Evolutionary conservation across 2,797 vertebrate species (phyloP), one percentile per base, ranked within the genome.

Genomic region (Distichodus sexfasciatus): DNA sequence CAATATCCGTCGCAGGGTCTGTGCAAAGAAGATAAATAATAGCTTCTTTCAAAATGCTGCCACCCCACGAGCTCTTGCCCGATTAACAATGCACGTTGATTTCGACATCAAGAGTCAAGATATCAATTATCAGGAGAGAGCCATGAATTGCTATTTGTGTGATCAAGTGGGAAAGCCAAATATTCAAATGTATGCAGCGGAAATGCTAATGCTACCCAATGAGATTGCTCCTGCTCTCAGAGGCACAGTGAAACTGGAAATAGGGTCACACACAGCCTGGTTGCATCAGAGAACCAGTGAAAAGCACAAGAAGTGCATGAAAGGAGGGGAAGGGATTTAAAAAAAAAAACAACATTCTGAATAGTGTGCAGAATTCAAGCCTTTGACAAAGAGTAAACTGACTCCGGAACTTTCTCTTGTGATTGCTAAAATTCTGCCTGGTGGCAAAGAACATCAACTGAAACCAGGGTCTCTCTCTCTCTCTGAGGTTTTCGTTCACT

Each of bases 121-220:
- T 64, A 28, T 43, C 23, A 29, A 43, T 43, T 15, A 60, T 60
- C 38, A n/a, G 35, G 29, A 28, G 38, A 60, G 23, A 10, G 6
- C 15, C 1, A 54, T 33, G 46, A n/a, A 15, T 46, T 33, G 53
- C 24, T 31, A 43, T 26, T 53, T 38, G 40, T 35, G 54, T 33
- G 53, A 63, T 69, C 50, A 57, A 60, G 47, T 53, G 63, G 28
- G 10, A 55, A 76, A 70, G 28, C 51, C 38, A 67, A 70, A 68
- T 68, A 71, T 79, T 73, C 33, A 63, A 76, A 76, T 74, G 17
- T 58, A 73, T 61, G 63, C 65, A 55, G 55, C 28, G 58, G 50
- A 76, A 76, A 79, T 79, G 66, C 66, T 73, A 76, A 71, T 74
- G 35, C 23, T 31, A 29, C 54, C 64, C 58, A 65, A 29, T 66